A percentile compares a stretch with the other conserved stretches of the same genome.
Conservation (phyloP, 2,113 vertebrate genomes). For the Orycteropus afer region DNA sequence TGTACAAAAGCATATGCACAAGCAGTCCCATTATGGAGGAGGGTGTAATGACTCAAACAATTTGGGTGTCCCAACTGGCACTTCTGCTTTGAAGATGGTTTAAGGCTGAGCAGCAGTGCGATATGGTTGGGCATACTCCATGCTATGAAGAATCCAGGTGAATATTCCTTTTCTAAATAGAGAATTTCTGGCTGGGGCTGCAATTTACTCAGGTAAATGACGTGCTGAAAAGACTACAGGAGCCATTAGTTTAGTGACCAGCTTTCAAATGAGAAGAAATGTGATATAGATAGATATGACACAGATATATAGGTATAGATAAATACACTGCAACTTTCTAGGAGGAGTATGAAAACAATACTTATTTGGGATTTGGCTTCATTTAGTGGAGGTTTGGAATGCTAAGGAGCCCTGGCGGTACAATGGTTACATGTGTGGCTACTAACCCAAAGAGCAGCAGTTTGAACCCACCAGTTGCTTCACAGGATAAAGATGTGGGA, state of each 20-base stretch:
- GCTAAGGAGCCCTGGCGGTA: neutral
- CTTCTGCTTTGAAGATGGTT: neutral
- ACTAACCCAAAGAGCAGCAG: neutral
- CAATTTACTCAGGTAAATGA: constrained; percentile 49
- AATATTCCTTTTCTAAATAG: constrained; percentile 24
- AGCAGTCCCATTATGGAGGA: neutral
- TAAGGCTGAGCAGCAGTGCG: constrained; percentile 1
- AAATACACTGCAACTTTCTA: neutral
- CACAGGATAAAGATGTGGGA: neutral
- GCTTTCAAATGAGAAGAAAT: constrained; percentile 27
- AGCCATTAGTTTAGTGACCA: neutral
- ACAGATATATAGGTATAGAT: neutral
- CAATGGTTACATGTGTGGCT: neutral
- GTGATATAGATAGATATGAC: neutral
- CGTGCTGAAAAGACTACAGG: neutral
- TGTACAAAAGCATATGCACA: neutral
- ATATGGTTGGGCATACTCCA: neutral
- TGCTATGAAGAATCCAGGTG: constrained; percentile 1
- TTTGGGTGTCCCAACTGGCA: neutral
- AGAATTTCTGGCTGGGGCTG: neutral
- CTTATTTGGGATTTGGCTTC: neutral
- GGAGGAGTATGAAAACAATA: neutral
- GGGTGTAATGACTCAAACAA: neutral
- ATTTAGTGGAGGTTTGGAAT: neutral
- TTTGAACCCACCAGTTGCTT: neutral